These are phyloP conservation scores for Brachionus manjavacas DNA, from an alignment of 1,140 invertebrate genomes.

Conservation along the genomic window DNA sequence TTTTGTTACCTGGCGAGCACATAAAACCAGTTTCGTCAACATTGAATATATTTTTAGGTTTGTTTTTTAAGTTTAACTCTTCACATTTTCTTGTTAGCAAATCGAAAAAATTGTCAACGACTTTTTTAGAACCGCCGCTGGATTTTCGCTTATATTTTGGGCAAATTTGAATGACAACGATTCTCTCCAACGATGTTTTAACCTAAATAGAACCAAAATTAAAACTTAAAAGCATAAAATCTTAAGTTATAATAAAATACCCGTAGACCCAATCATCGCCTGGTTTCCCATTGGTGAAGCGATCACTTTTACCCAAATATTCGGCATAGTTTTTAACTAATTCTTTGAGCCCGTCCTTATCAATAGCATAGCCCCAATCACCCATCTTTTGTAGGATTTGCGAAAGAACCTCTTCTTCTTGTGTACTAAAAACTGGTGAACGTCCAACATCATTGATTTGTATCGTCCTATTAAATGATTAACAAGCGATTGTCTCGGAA, in stretches of 20 bases:
- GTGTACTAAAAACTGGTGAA: background rate
- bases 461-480: background rate
- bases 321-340: background rate
- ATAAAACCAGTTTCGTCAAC: constrained; percentile 41
- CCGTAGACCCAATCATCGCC: background rate
- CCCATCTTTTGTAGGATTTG: background rate
- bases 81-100: background rate
- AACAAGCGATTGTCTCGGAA: background rate
- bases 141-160: no score
- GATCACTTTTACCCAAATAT: background rate
- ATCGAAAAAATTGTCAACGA: background rate
- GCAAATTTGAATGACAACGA: no score
- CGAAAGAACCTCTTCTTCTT: background rate
- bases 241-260: no score
- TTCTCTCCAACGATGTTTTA: no score
- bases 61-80: background rate
- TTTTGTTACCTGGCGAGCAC: background rate
- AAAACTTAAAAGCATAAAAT: no score
- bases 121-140: background rate
- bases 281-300: constrained; percentile 28
- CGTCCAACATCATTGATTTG: background rate
- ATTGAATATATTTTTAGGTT: constrained; percentile 38
- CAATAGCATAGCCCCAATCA: background rate
- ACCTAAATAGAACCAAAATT: no score
- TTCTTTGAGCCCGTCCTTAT: background rate